Base-by-base conservation (phyloP, 2,113 vertebrate species). In the Eclectus roratus region DNA sequence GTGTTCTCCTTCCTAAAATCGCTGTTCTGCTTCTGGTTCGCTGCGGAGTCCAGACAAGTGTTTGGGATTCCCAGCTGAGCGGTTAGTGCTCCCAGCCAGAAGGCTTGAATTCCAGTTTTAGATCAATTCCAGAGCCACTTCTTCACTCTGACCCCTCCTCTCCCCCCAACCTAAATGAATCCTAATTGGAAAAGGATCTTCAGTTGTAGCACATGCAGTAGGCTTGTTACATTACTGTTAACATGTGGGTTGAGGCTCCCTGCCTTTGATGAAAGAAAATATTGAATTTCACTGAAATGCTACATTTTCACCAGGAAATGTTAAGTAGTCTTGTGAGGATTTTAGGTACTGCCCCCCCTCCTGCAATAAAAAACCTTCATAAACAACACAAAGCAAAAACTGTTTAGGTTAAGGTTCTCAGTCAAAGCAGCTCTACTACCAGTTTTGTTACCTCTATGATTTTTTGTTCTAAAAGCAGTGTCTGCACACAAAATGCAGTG, bases 261-360 rank as follows among this genome's bases (percentile, higher is more conserved):
- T 92, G 93, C 94, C 95, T 80, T 97, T 83, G 73, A 95, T 96
- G 96, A 93, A 94, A 96, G 97, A 96, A 98, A 97, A 97, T 95
- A 98, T 70, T 80, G 46, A 94, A 94, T 96, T 94, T 84, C 96
- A 89, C 94, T 95, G 92, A 97, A 97, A 96, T 89, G 66, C 86
- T 91, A 17, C 81, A n/a, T 94, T 91, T 97, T 97, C 93, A 77
- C 77, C 86, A 84, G 92, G 80, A 94, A 71, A 89, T 50, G 79
- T 92, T 96, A 85, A 94, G 68, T 95, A 95, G 93, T 64, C 95
- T 95, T 95, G 77, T 83, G 94, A 97, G 96, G 93, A 63, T 95
- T 97, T 94, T 29, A 64, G 77, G 83, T 96, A 56, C 93, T 88
- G 91, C 58, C 56, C n/a, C 65, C 65, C 9, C 43, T 91, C 82